Evolutionary conservation across 2,113 vertebrate genomes (phyloP), one percentile per base, ranked within the genome.

Genomic region (Blennius ocellaris): DNA sequence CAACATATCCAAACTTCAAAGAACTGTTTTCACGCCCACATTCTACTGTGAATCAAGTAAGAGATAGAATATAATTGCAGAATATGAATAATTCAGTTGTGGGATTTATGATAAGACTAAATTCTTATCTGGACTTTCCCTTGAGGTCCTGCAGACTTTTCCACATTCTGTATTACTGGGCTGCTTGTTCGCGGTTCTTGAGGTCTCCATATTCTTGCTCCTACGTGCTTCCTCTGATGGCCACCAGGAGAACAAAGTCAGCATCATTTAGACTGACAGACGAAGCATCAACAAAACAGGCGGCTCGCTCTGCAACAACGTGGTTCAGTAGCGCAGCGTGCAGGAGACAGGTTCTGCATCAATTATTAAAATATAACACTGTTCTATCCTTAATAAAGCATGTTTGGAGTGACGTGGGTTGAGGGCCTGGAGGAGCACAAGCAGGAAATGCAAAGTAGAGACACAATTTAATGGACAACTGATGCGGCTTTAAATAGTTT

Each of bases 41-140:
- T 72, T 74, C 73, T 37, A 43, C 81, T 77, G 70, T 65, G 77
- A 87, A 81, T 83, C 80, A 77, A 69, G 85, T 64, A 71, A 72
- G 73, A 88, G 82, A 87, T 81, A 78, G 78, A 78, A 76, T 73
- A 69, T 87, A 91, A 91, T 88, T 88, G 78, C 82, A 5, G 38
- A 9, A 7, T 36, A 87, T 91, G 80, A 89, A 91, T 89, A 62
- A 91, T 91, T 89, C 84, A 89, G 69, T 82, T 54, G 71, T 73
- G 86, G 82, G 74, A 80, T 87, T 86, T 73, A 75, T 65, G 82
- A 84, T 88, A 89, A 87, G 74, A 80, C 76, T 49, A 82, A 86
- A 87, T 83, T 64, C 77, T 84, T 85, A 89, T 87, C 78, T 0
- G 78, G 80, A 70, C 58, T 81, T 82, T 78, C 76, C 89, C 82